Conservation (phyloP, 2,113 vertebrate species). For the Columbina picui region DNA sequence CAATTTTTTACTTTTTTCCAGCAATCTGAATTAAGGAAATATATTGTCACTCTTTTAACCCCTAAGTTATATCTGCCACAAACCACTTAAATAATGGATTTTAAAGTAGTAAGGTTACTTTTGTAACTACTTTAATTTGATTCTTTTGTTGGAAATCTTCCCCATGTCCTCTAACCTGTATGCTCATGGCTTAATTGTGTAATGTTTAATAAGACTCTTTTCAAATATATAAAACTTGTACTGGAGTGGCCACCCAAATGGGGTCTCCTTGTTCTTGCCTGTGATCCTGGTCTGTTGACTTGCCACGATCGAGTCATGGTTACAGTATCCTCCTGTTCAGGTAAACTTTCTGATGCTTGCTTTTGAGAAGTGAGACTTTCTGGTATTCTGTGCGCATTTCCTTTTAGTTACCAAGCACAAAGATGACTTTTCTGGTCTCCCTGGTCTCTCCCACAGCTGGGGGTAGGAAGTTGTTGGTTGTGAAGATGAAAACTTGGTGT, state of each 20-base stretch:
- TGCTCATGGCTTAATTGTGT: neutral
- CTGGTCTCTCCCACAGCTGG: neutral
- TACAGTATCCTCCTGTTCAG: neutral
- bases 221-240: accelerated
- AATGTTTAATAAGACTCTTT: neutral
- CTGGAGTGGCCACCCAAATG: neutral
- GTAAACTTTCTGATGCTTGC: neutral
- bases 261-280: neutral
- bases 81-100: neutral
- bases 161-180: neutral
- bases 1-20: neutral
- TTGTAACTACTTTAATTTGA: neutral
- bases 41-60: neutral
- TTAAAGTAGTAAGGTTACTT: neutral
- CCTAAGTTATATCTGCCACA: neutral
- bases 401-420: neutral
- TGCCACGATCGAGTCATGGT: neutral
- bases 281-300: neutral
- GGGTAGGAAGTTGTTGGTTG: neutral
- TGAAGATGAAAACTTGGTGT: neutral
- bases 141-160: neutral
- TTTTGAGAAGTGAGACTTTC: neutral
- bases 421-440: neutral
- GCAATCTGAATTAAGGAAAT: neutral
- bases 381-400: accelerated